phyloP scores from a whole-genome alignment of 1,140 invertebrate species.

The Ericerus pela region DNA sequence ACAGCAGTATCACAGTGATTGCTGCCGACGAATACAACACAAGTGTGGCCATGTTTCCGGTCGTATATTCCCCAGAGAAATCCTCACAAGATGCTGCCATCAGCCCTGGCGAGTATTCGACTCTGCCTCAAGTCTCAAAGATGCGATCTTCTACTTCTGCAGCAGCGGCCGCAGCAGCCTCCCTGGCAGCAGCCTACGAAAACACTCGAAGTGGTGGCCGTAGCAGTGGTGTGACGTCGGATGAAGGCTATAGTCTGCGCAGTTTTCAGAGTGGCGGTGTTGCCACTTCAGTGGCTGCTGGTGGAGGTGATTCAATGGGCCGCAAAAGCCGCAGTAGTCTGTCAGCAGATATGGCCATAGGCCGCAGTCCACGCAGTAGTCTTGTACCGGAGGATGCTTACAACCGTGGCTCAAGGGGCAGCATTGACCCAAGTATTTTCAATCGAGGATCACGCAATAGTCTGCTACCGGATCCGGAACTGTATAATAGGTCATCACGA shows the following conservation, averaged over 20 bases:
- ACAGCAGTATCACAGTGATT: not conserved
- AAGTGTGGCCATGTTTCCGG: not conserved
- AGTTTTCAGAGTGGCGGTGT: not conserved
- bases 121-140: not conserved
- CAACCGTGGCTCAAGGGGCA: slow-evolving; percentile 14
- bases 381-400: slow-evolving; percentile 36
- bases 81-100: not conserved
- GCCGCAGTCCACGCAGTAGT: slow-evolving; percentile 45
- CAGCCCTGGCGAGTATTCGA: not conserved
- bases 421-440: slow-evolving; percentile 6
- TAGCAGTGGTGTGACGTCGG: not conserved
- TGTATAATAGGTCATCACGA: not conserved
- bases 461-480: not conserved
- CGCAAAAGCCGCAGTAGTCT: not conserved
- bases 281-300: too few relatives aligned
- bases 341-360: not conserved
- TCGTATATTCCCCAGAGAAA: not conserved
- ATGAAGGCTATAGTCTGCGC: not conserved
- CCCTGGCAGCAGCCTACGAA: too few relatives aligned
- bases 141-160: too few relatives aligned
- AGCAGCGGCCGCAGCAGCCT: too few relatives aligned
- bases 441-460: slow-evolving; percentile 2
- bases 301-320: not conserved
- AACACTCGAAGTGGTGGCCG: not conserved
- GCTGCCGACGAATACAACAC: not conserved